Conservation (phyloP, 2,888 invertebrate species). For the Melolontha melolontha region DNA sequence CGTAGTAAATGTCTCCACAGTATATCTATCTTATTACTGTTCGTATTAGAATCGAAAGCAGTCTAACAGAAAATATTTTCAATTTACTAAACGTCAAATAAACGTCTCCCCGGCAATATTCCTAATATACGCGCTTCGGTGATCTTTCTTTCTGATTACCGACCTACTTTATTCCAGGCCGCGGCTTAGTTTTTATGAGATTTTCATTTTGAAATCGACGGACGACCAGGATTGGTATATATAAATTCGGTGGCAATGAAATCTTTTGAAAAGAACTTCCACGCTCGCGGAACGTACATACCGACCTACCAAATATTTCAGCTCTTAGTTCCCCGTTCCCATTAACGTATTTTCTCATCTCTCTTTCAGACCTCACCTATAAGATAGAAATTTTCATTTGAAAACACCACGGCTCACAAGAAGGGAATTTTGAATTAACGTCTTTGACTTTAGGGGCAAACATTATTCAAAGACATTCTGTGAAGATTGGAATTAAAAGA, state of each 20-base stretch:
- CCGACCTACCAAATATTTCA: constrained; percentile 18
- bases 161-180: constrained; percentile 28
- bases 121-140: constrained; percentile 30
- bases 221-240: constrained; percentile 26
- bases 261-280: constrained; percentile 27
- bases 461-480: constrained; percentile 31
- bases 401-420: constrained; percentile 4
- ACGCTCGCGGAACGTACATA: constrained; percentile 16
- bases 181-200: constrained; percentile 37
- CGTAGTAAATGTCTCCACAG: constrained; percentile 1
- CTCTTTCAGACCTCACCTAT: constrained; percentile 32
- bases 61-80: constrained; percentile 36
- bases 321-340: constrained; percentile 12
- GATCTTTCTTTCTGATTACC: constrained; percentile 30
- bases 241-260: constrained; percentile 33
- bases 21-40: constrained; percentile 22
- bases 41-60: constrained; percentile 29
- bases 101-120: constrained; percentile 32
- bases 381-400: constrained; percentile 32
- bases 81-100: constrained; percentile 38
- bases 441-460: constrained; percentile 31
- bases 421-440: constrained; percentile 35
- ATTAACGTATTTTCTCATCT: constrained; percentile 22
- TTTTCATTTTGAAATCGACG: constrained; percentile 37
- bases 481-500: constrained; percentile 27